Base-by-base conservation (phyloP, 1,140 invertebrate species). In the Leptopilina clavipes region DNA sequence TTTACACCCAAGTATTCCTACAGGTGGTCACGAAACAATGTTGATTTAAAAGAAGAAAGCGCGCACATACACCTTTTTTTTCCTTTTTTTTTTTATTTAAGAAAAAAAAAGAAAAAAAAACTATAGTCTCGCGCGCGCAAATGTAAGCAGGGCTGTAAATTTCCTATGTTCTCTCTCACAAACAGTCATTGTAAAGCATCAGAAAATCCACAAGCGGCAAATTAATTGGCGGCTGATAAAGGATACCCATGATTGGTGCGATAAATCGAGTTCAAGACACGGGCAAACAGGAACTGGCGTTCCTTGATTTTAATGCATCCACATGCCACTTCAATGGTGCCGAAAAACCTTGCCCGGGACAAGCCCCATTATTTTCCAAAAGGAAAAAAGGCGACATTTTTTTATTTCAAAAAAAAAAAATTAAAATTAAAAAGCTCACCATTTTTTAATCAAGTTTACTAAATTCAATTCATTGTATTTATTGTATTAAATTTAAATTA, bases 21-120 rank as follows among this genome's bases (percentile, higher is more conserved):
- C 59, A 65, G 59, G 59, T 65, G 59, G 59, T 65, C 59, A 65
- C 59, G 59, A 65, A 65, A 65, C 59, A 65, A 65, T 65, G 59
- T 65, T 65, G 59, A 22, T 65, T 45, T 40, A 65, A 65, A 31
- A 31, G 25, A 31, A 65, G 22, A 65, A 65, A 65, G 22, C 6
- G 25, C 22, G 9, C 37, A 40, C 37, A 40, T 9, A 40, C 37
- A 40, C 37, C 37, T 40, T 6, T 40, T 40, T 40, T 40, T 40
- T n/a, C n/a, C n/a, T n/a, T n/a, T n/a, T 31, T 31, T 31, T 31
- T 3, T 31, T 31, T n/a, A n/a, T n/a, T 31, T 31, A 31, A 31
- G 5, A 31, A 1, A 40, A 40, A 40, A 40, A 5, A 40, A 40
- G 7, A 40, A 40, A 40, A 40, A 40, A 40, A 40, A 9, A 7